Evolutionary conservation across 2,888 invertebrate genomes (phyloP), one percentile per base, ranked within the genome.

Genomic region (Salpingus planirostris): DNA sequence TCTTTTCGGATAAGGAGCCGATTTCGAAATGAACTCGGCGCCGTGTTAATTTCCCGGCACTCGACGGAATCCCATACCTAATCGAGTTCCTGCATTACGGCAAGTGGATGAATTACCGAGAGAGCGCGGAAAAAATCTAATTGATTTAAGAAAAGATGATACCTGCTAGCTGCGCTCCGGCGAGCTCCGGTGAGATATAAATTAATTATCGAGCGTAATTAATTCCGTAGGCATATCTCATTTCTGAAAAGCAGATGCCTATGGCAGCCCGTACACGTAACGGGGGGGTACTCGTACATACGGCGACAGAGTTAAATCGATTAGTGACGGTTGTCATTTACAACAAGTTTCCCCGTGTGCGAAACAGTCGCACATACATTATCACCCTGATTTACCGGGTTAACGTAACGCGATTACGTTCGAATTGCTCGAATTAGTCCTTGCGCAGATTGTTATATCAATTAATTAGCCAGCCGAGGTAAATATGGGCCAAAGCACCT

Each of bases 191-290:
- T n/a, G n/a, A n/a, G 37, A 43, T 44, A 49, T 50, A 50, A 52
- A 52, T 52, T 53, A 49, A 54, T 52, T 54, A 51, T 52, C 50
- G 52, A 52, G 44, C 42, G 46, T 52, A 52, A 55, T 55, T 55
- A 54, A 55, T 54, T 52, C 50, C 42, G 42, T 42, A 36, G 46
- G 46, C 46, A 49, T 54, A 52, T 49, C 45, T 50, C 52, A 49
- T 50, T 44, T 40, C 44, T 36, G 39, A 47, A n/a, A 42, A 50
- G 46, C 55, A 54, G 50, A 52, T 54, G 53, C 53, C 49, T 52
- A 50, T 56, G 54, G 56, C 54, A 54, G 52, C 46, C 51, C 49
- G 50, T 47, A 49, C 50, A 54, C 55, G n/a, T n/a, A n/a, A n/a
- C n/a, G 54, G 55, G 53, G 49, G 54, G 54, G 46, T 48, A 48